Conservation (phyloP, 2,888 invertebrate genomes). For the Thera britannica region DNA sequence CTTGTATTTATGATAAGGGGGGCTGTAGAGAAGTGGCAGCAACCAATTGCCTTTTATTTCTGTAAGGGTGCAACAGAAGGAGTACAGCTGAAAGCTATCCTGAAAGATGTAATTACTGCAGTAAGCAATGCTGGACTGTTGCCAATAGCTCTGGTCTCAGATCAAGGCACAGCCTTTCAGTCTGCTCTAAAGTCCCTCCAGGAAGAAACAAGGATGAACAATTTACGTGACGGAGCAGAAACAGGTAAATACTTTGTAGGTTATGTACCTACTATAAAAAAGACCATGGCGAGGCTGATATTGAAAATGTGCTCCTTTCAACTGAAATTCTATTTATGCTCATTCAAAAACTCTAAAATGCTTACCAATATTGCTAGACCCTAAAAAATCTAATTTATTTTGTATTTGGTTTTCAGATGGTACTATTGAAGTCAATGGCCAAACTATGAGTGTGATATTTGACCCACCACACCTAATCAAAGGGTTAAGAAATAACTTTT, state of each 20-base stretch:
- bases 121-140: not conserved
- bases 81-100: not conserved
- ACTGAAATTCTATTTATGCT: too few relatives aligned
- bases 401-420: not conserved
- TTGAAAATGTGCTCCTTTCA: too few relatives aligned
- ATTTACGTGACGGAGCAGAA: not conserved
- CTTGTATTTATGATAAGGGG: slow-evolving; percentile 4
- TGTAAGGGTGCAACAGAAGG: slow-evolving; percentile 2
- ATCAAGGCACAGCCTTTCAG: slow-evolving; percentile 4
- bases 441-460: not conserved
- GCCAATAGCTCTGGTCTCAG: not conserved
- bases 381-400: too few relatives aligned
- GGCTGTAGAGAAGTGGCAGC: not conserved
- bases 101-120: not conserved
- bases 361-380: too few relatives aligned
- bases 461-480: slow-evolving; percentile 5
- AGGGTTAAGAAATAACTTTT: slow-evolving; percentile 8
- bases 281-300: too few relatives aligned
- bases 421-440: not conserved
- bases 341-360: too few relatives aligned
- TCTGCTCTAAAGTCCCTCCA: slow-evolving; percentile 1
- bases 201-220: slow-evolving; percentile 1
- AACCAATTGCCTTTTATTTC: slow-evolving; percentile 2
- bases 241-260: not conserved
- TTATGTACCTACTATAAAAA: too few relatives aligned